phyloP scores from a whole-genome alignment of 1,140 invertebrate species.

The Atta texana region DNA sequence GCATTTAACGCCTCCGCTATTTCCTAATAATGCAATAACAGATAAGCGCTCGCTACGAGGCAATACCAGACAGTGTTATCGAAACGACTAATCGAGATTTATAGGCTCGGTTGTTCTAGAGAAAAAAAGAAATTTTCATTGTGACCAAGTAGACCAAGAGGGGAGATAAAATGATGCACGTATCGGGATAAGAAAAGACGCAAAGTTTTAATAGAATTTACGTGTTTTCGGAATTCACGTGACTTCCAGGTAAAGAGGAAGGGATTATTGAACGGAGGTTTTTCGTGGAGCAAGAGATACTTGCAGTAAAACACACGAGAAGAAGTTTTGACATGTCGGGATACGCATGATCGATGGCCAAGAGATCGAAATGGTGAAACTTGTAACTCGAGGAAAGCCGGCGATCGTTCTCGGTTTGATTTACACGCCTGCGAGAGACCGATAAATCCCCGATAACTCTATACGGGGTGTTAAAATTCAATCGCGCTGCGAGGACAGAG shows the following conservation, averaged over 20 bases:
- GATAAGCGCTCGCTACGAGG: constrained; percentile 22
- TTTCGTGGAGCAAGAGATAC: neutral
- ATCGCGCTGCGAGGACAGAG: neutral
- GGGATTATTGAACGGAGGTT: constrained; percentile 7
- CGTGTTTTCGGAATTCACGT: constrained; percentile 5
- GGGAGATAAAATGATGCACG: constrained; percentile 41
- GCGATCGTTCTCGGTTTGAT: constrained; percentile 50
- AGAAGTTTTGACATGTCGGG: constrained; percentile 30
- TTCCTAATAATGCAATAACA: constrained; percentile 54
- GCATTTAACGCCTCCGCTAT: constrained; percentile 32
- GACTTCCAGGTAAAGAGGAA: neutral
- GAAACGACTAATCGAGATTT: constrained; percentile 45
- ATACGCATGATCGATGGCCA: constrained; percentile 32
- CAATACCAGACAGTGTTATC: constrained; percentile 8
- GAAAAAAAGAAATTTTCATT: constrained; percentile 41
- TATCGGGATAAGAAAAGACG: constrained; percentile 11
- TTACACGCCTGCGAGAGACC: constrained; percentile 38
- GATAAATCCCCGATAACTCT: constrained; percentile 58
- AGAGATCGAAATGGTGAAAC: constrained; percentile 24
- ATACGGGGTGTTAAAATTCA: constrained; percentile 55
- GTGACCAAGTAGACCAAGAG: constrained; percentile 1
- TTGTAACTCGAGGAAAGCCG: constrained; percentile 46
- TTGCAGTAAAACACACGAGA: constrained; percentile 22
- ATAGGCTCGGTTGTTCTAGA: constrained; percentile 18
- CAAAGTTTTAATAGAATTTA: constrained; percentile 60